A percentile compares a stretch with the other conserved stretches of the same genome.
Conservation (phyloP, 2,888 invertebrate species). For the Mesorhabditis belari region DNA sequence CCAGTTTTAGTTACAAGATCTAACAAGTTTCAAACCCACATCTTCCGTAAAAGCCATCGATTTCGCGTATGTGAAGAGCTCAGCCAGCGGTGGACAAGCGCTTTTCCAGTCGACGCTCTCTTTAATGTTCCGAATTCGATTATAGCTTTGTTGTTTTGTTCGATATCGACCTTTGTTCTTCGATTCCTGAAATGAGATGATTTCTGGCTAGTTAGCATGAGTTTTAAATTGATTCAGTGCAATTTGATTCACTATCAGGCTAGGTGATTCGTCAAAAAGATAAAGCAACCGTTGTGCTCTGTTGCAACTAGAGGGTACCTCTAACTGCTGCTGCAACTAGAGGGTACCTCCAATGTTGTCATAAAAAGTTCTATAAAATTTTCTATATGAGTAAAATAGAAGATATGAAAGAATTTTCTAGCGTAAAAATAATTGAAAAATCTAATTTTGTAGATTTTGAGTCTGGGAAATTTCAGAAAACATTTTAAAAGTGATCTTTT, state of each 20-base stretch:
- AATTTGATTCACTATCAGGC: no score
- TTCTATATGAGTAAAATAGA: no score
- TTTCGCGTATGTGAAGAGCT: conserved; percentile 24
- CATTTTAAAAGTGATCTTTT: not conserved
- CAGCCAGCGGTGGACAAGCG: conserved; percentile 27
- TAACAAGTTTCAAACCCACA: no score
- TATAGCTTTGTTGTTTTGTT: conserved; percentile 17
- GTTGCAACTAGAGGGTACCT: no score
- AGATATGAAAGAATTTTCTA: no score
- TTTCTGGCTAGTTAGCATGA: conserved; percentile 5
- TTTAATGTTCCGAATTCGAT: conserved; percentile 22
- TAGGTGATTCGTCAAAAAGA: no score
- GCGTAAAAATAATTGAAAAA: no score
- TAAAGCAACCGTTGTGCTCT: not conserved
- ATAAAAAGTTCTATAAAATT: no score
- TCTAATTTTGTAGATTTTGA: no score
- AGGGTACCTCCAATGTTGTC: no score
- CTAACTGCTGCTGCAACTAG: not conserved
- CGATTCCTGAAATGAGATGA: not conserved
- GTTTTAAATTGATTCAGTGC: conserved; percentile 10
- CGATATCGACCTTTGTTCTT: not conserved
- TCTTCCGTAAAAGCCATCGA: conserved; percentile 21
- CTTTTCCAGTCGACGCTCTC: conserved; percentile 24
- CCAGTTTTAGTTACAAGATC: no score
- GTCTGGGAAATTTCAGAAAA: no score